Evolutionary conservation across 2,888 invertebrate species (phyloP), one percentile per base, ranked within the genome.

Genomic region (Dysmachus trigonus): DNA sequence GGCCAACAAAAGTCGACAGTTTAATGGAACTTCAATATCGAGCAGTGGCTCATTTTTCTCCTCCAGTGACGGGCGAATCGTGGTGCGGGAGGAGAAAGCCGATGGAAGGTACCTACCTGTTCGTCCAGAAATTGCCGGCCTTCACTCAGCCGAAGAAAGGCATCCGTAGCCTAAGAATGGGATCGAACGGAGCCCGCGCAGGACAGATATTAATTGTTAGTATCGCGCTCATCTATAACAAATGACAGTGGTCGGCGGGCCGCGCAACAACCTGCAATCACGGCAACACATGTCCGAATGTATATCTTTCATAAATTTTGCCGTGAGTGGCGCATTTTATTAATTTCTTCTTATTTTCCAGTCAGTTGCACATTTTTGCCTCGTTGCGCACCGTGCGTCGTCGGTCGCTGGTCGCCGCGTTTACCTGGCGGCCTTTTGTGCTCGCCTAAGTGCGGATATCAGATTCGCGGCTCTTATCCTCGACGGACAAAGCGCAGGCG

Each of bases 201-300:
- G 47, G 90, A 90, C 90, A 90, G 90, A 90, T 90, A 90, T 90
- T 90, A 90, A 90, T 90, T 90, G 90, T 90, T 90, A 90, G 90
- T 90, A 90, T 90, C 90, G 90, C 90, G 90, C 90, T 90, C 90
- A 90, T 90, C 90, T 90, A 27, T 86, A 87, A 88, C 89, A 90
- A 90, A 89, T 90, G 90, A 90, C 90, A 90, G 90, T 90, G 90
- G 88, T 90, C 88, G 87, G 38, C 62, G 76, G 47, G 51, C 77
- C 38, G 38, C 74, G 77, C 71, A 85, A 86, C 88, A 88, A 88
- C 88, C 88, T 88, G 88, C 87, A 88, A 87, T 88, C 87, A 88
- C 87, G 87, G 62, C 86, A 88, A 88, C 87, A 88, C 87, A 87
- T 87, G 88, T 87, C 82, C 82, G 79, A 87, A 85, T 83, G 88